Base-by-base conservation (phyloP, 2,888 invertebrate genomes). In the Thymelicus sylvestris region DNA sequence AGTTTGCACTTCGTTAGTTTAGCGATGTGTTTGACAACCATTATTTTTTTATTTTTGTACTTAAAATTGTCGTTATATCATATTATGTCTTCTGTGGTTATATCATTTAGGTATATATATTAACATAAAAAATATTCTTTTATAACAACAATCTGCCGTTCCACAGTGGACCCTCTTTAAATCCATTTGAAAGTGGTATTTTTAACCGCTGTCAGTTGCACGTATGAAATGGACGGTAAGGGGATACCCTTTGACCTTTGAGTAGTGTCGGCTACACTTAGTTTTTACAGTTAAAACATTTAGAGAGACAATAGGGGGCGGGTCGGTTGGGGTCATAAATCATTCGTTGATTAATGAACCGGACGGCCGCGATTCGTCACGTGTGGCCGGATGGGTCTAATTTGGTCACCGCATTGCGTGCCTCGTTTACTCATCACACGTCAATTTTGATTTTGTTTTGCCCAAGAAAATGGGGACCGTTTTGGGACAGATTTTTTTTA, bases 281-380 rank as follows among this genome's bases (percentile, higher is more conserved):
- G 69, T 69, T 69, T 69, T 59, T 64, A 63, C 62, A 47, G 31
- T 69, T 68, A 63, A 69, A 69, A 69, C 48, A 64, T 63, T 69
- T 47, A 55, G 41, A 38, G 67, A 77, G 78, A 81, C 80, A 83
- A 79, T 78, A 73, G 74, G 63, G 48, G 73, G 76, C 77, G 77
- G 78, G 81, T 84, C 83, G 19, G 78, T 82, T 80, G 74, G 76
- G 75, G 83, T 83, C 84, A 90, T 91, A 89, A 91, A 91, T 92
- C 90, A 91, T 83, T 48, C 57, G 57, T 82, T 91, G 92, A 92
- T 92, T 91, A 90, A 92, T 92, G 90, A 86, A 87, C 75, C 66
- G 57, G 68, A 72, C 69, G 75, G 74, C 68, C 72, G 68, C 62
- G 63, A 39, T 71, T 74, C 69, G 70, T 74, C 72, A 72, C 68